Percentiles rank a stretch among this genome's conserved stretches.
phyloP scores from a whole-genome alignment of 92 coral and sea anemone genomes.

The Palythoa heliodiscus region DNA sequence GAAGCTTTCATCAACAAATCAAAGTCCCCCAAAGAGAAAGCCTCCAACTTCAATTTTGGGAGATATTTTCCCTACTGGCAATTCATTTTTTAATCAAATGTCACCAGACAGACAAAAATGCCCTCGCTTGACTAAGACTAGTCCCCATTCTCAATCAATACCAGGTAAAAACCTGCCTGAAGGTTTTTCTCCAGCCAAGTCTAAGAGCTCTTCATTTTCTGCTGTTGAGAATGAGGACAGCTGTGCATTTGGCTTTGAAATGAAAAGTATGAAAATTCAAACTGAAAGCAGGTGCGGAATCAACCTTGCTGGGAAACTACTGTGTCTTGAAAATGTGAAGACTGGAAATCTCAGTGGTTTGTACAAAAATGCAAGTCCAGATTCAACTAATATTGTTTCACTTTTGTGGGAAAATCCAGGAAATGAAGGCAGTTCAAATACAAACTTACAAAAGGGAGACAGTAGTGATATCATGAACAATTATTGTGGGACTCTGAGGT shows the following conservation, averaged over 20 bases:
- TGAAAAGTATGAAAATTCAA: neutral
- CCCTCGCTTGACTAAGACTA: slow-evolving; percentile 40
- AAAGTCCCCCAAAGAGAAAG: slow-evolving; percentile 50
- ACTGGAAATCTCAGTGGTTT: slow-evolving; percentile 13
- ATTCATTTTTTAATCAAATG: slow-evolving; percentile 70
- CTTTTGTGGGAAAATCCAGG: slow-evolving; percentile 46
- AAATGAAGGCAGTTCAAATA: neutral
- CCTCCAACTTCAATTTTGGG: slow-evolving; percentile 39
- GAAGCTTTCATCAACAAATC: slow-evolving; percentile 58
- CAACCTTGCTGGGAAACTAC: slow-evolving; percentile 68
- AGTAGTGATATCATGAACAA: slow-evolving; percentile 3
- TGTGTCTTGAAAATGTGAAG: slow-evolving; percentile 60
- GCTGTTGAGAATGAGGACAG: neutral
- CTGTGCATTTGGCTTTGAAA: slow-evolving; percentile 6
- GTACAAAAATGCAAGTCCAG: slow-evolving; percentile 32
- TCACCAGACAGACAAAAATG: slow-evolving; percentile 59
- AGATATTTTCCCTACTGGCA: slow-evolving; percentile 75
- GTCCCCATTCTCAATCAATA: slow-evolving; percentile 39
- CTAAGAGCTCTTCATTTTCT: neutral
- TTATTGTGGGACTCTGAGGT: slow-evolving; percentile 42
- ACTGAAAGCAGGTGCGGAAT: slow-evolving; percentile 29
- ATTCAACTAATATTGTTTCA: slow-evolving; percentile 63
- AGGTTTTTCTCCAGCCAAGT: neutral
- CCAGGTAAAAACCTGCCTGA: neutral
- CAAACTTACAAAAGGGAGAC: slow-evolving; percentile 20